Evolutionary conservation across 2,797 vertebrate species (phyloP).

Genomic region (Sphenopsis melanotis): DNA sequence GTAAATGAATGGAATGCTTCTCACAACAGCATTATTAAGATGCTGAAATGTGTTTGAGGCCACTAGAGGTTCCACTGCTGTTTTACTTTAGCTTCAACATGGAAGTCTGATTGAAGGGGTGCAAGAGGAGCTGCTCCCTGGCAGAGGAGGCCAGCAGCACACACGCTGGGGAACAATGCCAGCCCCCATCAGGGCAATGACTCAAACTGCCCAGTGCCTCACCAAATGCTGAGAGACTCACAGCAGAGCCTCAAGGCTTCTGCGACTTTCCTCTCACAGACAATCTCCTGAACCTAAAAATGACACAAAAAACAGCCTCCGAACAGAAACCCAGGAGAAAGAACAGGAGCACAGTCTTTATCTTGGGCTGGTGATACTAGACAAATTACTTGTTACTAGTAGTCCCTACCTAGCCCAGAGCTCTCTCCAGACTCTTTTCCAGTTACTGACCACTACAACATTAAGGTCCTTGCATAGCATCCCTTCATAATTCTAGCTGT

Average conservation of each 20-base stretch:
- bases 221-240: not conserved
- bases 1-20: not conserved
- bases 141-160: not conserved
- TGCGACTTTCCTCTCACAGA: not conserved
- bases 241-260: not conserved
- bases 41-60: not conserved
- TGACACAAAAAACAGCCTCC: not conserved
- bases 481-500: not conserved
- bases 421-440: not conserved
- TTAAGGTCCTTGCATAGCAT: not conserved
- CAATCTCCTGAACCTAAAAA: not conserved
- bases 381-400: not conserved
- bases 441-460: not conserved
- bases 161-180: fast-evolving
- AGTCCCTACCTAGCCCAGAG: not conserved
- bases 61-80: fast-evolving
- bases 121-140: not conserved
- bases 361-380: not conserved
- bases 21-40: fast-evolving
- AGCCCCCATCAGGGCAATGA: not conserved
- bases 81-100: not conserved
- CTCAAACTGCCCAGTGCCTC: not conserved
- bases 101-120: not conserved
- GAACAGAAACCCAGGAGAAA: not conserved
- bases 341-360: not conserved